A percentile compares a stretch with the other conserved stretches of the same genome.
These are phyloP conservation scores for Sebastes alutus DNA, from an alignment of 2,797 vertebrate species.

Conservation along the genomic window DNA sequence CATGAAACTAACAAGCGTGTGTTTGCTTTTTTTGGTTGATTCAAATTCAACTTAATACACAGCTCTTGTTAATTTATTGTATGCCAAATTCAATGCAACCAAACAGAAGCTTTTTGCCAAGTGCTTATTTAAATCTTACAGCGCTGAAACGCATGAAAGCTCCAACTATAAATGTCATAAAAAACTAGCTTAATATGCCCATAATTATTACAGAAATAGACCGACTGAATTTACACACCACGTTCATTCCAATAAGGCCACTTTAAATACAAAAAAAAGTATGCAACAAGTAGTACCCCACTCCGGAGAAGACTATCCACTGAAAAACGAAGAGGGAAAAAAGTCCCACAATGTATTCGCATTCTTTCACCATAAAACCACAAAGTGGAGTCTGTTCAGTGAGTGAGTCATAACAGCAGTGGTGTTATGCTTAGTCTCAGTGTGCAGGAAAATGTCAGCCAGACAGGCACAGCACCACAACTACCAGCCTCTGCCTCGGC, in stretches of 20 bases:
- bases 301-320: constrained; percentile 32
- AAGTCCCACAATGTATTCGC: constrained; percentile 67
- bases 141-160: not conserved
- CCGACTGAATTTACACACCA: not conserved
- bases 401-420: constrained; percentile 80
- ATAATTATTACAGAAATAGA: not conserved
- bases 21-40: constrained; percentile 51
- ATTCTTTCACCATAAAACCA: constrained; percentile 82
- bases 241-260: constrained; percentile 6
- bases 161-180: constrained; percentile 4
- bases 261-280: constrained; percentile 1
- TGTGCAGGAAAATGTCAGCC: constrained; percentile 79
- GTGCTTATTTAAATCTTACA: not conserved
- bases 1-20: constrained; percentile 57
- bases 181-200: not conserved
- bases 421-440: constrained; percentile 81
- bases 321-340: constrained; percentile 41
- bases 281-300: constrained; percentile 49
- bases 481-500: constrained; percentile 63
- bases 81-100: not conserved
- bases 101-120: not conserved
- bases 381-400: constrained; percentile 82
- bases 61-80: not conserved
- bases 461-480: constrained; percentile 72
- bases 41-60: constrained; percentile 30